Conservation (phyloP, 1,140 invertebrate genomes). For the Zaprionus davidi region DNA sequence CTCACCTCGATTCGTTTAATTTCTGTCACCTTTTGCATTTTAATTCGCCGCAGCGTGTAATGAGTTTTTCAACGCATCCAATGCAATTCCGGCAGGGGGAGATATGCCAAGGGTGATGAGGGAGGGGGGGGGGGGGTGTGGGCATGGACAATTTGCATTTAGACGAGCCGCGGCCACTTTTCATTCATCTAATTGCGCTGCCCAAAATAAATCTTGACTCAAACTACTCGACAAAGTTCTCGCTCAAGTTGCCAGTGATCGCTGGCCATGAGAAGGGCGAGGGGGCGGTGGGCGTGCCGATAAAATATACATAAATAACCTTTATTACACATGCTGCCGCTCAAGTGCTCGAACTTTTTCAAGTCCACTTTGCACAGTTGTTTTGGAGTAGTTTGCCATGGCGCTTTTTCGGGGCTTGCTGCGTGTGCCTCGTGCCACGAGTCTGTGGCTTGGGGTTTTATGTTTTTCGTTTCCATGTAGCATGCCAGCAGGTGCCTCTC, state of each 20-base stretch:
- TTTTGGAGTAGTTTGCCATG: constrained; percentile 70
- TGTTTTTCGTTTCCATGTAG: neutral
- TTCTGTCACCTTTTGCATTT: constrained; percentile 76
- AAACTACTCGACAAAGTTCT: constrained; percentile 62
- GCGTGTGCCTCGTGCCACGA: constrained; percentile 1
- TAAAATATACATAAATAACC: constrained; percentile 83
- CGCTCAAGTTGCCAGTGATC: constrained; percentile 36
- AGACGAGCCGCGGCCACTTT: constrained; percentile 67
- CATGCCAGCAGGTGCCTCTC: constrained; percentile 19
- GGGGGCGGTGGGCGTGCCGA: constrained; percentile 30
- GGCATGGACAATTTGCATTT: constrained; percentile 67
- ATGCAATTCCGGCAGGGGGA: constrained; percentile 14
- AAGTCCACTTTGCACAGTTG: constrained; percentile 80
- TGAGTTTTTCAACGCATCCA: constrained; percentile 47
- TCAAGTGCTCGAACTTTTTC: constrained; percentile 81
- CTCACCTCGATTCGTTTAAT: constrained; percentile 54
- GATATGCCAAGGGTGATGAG: constrained; percentile 8
- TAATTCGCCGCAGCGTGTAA: constrained; percentile 62
- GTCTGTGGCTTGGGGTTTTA: neutral
- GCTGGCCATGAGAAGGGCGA: neutral
- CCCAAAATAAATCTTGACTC: constrained; percentile 72
- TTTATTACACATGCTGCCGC: constrained; percentile 81
- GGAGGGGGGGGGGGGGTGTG: neutral
- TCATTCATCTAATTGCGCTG: constrained; percentile 71
- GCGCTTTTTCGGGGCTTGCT: constrained; percentile 45